Conservation (phyloP, 2,797 vertebrate species). For the Dicrostonyx torquatus region DNA sequence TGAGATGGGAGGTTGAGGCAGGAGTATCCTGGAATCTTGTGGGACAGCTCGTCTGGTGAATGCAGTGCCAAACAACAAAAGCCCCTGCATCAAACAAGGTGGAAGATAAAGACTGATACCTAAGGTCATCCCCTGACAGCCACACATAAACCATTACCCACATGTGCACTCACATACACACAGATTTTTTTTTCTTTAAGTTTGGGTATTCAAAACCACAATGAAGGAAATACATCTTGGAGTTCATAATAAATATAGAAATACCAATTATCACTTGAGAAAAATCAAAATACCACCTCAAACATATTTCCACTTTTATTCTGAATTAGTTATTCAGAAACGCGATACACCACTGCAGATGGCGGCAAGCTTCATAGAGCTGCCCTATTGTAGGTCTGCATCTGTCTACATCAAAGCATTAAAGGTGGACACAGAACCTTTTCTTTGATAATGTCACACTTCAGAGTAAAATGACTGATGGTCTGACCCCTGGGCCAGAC, state of each 20-base stretch:
- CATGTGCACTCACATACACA: neutral
- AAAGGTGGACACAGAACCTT: neutral
- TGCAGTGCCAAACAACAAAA: neutral
- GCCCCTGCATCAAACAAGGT: neutral
- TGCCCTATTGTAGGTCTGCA: neutral
- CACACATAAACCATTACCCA: neutral
- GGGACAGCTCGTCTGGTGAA: neutral
- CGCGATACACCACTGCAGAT: neutral
- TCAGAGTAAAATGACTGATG: neutral
- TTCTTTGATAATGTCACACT: neutral
- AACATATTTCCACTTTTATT: neutral
- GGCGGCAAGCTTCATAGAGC: neutral
- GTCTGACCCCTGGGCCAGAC: neutral
- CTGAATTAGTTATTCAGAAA: neutral
- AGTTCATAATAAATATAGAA: neutral
- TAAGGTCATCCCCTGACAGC: neutral
- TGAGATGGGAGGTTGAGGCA: neutral
- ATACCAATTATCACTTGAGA: neutral
- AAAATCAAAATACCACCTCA: neutral
- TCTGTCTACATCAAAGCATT: neutral
- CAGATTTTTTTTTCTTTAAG: neutral
- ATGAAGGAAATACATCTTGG: neutral
- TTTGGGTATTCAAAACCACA: neutral
- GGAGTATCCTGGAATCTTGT: neutral
- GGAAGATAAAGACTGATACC: neutral